Conservation (phyloP, 2,888 invertebrate genomes). For the Bibio marci region DNA sequence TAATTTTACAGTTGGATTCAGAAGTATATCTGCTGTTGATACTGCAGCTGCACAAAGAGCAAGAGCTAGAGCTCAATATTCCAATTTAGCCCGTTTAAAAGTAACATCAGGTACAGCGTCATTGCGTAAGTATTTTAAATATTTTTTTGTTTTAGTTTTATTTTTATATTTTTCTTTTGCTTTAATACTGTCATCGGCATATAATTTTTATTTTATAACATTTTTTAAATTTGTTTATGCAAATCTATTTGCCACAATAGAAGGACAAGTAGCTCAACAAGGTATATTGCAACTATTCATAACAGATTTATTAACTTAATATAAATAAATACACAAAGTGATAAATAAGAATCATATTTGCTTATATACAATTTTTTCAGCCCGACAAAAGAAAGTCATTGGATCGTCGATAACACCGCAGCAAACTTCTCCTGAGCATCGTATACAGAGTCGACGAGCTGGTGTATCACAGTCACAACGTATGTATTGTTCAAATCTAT, state of each 20-base stretch:
- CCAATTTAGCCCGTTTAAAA: constrained; percentile 62
- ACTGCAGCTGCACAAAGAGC: constrained; percentile 81
- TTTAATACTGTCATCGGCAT: no score
- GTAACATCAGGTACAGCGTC: constrained; percentile 44
- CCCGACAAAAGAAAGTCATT: constrained; percentile 46
- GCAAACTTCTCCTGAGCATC: constrained; percentile 38
- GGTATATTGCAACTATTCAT: no score
- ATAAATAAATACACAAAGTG: no score
- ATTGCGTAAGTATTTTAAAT: constrained; percentile 46
- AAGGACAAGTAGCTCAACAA: constrained; percentile 47
- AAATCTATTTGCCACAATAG: constrained; percentile 20
- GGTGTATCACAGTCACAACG: constrained; percentile 87
- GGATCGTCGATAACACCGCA: constrained; percentile 20
- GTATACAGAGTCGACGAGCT: constrained; percentile 42
- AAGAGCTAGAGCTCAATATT: constrained; percentile 66
- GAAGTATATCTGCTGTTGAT: constrained; percentile 89
- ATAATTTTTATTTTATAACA: no score
- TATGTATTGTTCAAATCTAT: constrained; percentile 32
- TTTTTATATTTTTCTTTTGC: no score
- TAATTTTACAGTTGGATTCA: constrained; percentile 40
- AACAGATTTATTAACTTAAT: no score
- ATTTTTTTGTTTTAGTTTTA: constrained; percentile 2
- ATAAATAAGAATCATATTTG: no score
- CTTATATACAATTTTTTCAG: constrained; percentile 25
- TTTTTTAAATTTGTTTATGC: constrained; percentile 5